phyloP scores from a whole-genome alignment of 2,888 invertebrate species.

The Ectemnius continuus region DNA sequence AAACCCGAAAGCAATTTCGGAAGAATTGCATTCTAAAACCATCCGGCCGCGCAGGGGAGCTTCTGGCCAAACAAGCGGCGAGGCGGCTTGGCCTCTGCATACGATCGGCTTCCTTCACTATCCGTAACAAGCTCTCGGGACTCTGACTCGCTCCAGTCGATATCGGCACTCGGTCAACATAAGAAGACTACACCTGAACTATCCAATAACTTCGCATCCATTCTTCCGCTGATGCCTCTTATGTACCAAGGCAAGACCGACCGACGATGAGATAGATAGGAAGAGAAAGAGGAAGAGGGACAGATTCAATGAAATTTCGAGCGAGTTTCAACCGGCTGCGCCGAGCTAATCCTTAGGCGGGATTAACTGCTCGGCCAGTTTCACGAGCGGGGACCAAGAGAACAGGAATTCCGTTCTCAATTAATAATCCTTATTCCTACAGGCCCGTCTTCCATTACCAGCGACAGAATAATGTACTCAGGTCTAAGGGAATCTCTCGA shows the following conservation, averaged over 20 bases:
- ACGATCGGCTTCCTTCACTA: slow-evolving; percentile 32
- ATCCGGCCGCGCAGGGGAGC: slow-evolving; percentile 56
- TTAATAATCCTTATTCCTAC: background rate
- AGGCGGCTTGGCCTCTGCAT: slow-evolving; percentile 14
- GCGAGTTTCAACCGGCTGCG: no score
- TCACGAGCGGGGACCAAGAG: background rate
- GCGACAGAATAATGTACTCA: no score
- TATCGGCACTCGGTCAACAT: slow-evolving; percentile 4
- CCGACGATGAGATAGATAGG: background rate
- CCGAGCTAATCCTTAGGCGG: no score
- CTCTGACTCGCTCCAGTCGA: background rate
- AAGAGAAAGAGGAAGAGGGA: no score
- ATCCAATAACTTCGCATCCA: slow-evolving; percentile 1
- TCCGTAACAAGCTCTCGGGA: background rate
- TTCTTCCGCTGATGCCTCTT: slow-evolving; percentile 2
- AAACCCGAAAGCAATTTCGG: slow-evolving; percentile 72
- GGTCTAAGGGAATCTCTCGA: background rate
- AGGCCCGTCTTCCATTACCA: no score
- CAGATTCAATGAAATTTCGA: no score
- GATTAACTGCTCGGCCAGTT: no score
- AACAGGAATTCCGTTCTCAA: background rate
- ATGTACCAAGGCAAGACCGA: background rate
- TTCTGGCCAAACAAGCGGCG: slow-evolving; percentile 52
- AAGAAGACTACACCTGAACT: background rate
- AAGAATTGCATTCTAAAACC: slow-evolving; percentile 74